Percentiles rank a stretch among this genome's conserved stretches.
Conservation (phyloP, 1,140 invertebrate genomes). For the Drosophila nikananu region DNA sequence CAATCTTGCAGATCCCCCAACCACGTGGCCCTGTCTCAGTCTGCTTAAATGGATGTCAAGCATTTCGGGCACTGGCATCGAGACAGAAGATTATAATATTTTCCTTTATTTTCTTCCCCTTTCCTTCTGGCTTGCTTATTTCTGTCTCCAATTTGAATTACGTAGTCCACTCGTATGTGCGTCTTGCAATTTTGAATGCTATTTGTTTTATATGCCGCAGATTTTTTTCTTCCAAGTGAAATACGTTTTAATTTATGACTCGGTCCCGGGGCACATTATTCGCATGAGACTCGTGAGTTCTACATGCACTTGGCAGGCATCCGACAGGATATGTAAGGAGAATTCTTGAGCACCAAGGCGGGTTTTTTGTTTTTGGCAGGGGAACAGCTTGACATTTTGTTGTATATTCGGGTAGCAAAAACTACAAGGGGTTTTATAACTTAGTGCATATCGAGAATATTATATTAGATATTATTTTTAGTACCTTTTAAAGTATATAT, state of each 20-base stretch:
- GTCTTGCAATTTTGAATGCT: constrained; percentile 78
- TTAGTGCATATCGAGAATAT: no score
- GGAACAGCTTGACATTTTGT: background rate
- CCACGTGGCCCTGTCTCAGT: constrained; percentile 30
- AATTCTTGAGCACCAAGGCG: constrained; percentile 8
- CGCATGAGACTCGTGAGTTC: constrained; percentile 59
- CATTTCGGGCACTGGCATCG: constrained; percentile 48
- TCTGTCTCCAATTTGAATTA: constrained; percentile 79
- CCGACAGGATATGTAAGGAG: constrained; percentile 45
- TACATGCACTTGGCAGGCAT: constrained; percentile 77
- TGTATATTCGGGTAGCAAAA: background rate
- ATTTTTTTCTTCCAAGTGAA: constrained; percentile 84
- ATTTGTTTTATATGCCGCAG: constrained; percentile 76
- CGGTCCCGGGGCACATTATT: constrained; percentile 66
- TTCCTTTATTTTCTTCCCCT: constrained; percentile 12
- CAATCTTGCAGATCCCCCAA: constrained; percentile 38
- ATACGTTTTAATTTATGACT: constrained; percentile 80
- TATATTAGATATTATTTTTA: no score
- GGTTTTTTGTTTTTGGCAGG: constrained; percentile 8
- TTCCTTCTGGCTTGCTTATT: constrained; percentile 45
- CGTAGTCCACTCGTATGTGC: constrained; percentile 55
- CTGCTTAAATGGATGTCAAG: constrained; percentile 66
- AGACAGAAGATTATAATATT: constrained; percentile 51
- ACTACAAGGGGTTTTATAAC: background rate
- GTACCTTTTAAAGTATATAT: no score